Conservation (phyloP, 2,888 invertebrate species). For the Quadroppia sp. region DNA sequence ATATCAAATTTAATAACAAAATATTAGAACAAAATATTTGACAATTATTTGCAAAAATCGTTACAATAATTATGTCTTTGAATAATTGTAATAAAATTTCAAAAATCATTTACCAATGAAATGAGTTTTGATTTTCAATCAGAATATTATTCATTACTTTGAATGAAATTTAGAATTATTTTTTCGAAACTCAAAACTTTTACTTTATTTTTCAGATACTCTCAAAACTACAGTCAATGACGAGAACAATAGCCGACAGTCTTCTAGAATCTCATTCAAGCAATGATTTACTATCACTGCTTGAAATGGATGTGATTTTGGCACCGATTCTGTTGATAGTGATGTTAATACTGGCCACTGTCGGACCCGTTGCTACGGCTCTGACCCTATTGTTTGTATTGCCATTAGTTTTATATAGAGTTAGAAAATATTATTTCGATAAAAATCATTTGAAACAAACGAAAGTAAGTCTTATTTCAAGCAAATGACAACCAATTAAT, state of each 20-base stretch:
- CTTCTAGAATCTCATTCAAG: background rate
- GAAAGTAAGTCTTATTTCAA: conserved; percentile 8
- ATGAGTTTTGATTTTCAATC: too few species aligned
- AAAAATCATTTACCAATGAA: too few species aligned
- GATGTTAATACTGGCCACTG: background rate
- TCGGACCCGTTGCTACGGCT: background rate
- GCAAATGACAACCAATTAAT: background rate
- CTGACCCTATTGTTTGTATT: background rate
- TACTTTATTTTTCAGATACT: too few species aligned
- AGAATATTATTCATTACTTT: too few species aligned
- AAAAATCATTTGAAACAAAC: conserved; percentile 10
- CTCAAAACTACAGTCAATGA: too few species aligned
- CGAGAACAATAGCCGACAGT: background rate
- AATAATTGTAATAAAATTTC: too few species aligned
- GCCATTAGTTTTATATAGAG: background rate
- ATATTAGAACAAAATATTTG: too few species aligned
- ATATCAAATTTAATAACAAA: too few species aligned
- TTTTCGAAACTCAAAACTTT: too few species aligned
- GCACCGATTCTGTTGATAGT: conserved; percentile 3
- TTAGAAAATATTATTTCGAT: background rate
- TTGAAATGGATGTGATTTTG: background rate
- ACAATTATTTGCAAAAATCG: too few species aligned
- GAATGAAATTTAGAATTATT: too few species aligned
- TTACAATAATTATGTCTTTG: too few species aligned
- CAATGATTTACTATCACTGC: background rate